phyloP scores from a whole-genome alignment of 2,888 invertebrate genomes.

The Parnassius smintheus region DNA sequence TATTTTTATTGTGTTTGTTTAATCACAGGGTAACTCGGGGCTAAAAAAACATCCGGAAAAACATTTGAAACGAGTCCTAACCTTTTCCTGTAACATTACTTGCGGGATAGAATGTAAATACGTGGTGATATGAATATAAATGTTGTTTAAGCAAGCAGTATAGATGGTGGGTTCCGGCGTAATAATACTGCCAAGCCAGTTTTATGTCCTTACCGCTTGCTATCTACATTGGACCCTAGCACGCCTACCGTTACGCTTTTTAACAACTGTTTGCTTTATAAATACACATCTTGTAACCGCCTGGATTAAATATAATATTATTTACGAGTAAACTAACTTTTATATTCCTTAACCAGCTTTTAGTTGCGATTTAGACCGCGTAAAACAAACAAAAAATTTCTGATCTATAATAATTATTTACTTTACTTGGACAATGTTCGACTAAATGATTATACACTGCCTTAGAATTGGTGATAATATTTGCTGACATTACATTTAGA shows the following conservation, averaged over 20 bases:
- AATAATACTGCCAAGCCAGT: constrained; percentile 35
- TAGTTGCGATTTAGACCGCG: no score
- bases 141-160: constrained; percentile 66
- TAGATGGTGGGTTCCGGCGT: constrained; percentile 43
- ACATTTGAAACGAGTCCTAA: constrained; percentile 22
- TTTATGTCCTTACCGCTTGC: constrained; percentile 35
- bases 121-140: constrained; percentile 78
- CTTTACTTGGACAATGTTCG: no score
- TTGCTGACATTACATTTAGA: no score
- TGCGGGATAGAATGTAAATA: constrained; percentile 74
- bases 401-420: no score
- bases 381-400: no score
- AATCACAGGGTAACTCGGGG: no score
- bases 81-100: constrained; percentile 42
- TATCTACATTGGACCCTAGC: constrained; percentile 30
- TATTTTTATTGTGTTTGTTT: no score
- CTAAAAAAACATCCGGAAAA: constrained; percentile 1
- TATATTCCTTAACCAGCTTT: no score
- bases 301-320: not conserved
- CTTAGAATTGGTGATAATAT: no score
- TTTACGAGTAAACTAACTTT: not conserved
- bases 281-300: not conserved
- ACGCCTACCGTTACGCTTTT: constrained; percentile 9
- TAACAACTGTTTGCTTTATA: constrained; percentile 19
- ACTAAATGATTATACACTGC: no score